Conservation (phyloP, 2,888 invertebrate species). For the Drosophila maculinotata region DNA sequence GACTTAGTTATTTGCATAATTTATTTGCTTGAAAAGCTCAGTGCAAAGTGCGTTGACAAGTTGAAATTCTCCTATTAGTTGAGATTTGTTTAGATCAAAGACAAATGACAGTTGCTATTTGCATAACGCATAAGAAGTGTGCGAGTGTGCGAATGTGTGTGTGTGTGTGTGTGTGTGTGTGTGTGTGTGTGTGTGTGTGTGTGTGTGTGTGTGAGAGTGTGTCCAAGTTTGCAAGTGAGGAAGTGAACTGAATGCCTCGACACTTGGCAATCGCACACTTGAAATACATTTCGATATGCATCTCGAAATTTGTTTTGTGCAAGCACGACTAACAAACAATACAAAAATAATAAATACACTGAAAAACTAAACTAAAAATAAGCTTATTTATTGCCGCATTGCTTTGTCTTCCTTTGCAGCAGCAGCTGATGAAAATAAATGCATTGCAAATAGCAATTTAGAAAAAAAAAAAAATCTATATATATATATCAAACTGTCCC, state of each 20-base stretch:
- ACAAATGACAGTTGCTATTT: constrained; percentile 2
- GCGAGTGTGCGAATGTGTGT: neutral
- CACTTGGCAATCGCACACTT: constrained; percentile 54
- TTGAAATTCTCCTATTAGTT: constrained; percentile 19
- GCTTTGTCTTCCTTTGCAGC: constrained; percentile 70
- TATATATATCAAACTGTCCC: constrained; percentile 8
- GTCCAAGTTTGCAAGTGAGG: constrained; percentile 7
- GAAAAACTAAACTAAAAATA: constrained; percentile 56
- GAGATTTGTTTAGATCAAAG: constrained; percentile 8
- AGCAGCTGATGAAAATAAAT: constrained; percentile 64
- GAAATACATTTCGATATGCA: constrained; percentile 56
- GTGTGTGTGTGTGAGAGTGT: neutral
- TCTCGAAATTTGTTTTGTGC: constrained; percentile 33
- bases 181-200: neutral
- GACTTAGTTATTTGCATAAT: constrained; percentile 53
- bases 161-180: neutral
- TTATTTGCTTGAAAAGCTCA: constrained; percentile 49
- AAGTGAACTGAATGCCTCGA: constrained; percentile 23
- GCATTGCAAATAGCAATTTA: constrained; percentile 56
- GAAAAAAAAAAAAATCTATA: constrained; percentile 8
- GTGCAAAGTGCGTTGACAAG: constrained; percentile 13
- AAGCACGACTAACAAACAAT: constrained; percentile 26
- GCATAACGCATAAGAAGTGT: constrained; percentile 17
- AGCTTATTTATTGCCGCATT: constrained; percentile 57
- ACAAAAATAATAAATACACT: constrained; percentile 23